Evolutionary conservation across 2,797 vertebrate species (phyloP), one percentile per base, ranked within the genome.

Genomic region (Luscinia megarhynchos): DNA sequence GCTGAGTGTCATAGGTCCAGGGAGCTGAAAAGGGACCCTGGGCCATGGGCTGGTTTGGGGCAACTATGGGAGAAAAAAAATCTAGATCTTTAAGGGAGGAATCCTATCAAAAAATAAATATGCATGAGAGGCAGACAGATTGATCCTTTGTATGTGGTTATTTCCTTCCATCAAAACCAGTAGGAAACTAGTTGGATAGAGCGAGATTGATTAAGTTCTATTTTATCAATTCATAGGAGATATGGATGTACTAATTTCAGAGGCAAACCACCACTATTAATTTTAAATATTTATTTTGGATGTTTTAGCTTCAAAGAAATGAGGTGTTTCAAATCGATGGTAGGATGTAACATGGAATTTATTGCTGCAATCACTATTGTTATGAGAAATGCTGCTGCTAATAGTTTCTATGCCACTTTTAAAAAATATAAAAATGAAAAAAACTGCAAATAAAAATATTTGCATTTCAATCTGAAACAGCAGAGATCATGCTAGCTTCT

Each of bases 31-130:
- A 36, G 11, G 8, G 2, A 5, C 36, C 19, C 48, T 20, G 6
- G 22, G 32, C 17, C 10, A 5, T 15, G 5, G 18, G 6, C 15
- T 13, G 9, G 12, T 9, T 7, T 1, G 1, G 2, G 2, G 12
- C 1, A 64, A 11, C 2, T 12, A 24, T 8, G 3, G 3, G 10
- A 6, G 64, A 69, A 34, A 30, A 32, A 23, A 45, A 53, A 32
- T 9, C 4, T 41, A 5, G 6, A 17, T 20, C 13, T 67, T 50
- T 21, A 62, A 27, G 12, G 29, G 7, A 75, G 12, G 24, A 77
- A 84, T 43, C 10, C 2, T 12, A 54, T 67, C 1, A 62, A 50
- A 83, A 74, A 70, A 34, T 12, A 81, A 76, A 45, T 51, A 40
- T 6, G 1, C 11, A 2, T 26, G 23, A 66, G 10, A 74, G 6